These are phyloP conservation scores for Dasysyrphus albostriatus DNA, from an alignment of 2,888 invertebrate genomes.

Conservation along the genomic window DNA sequence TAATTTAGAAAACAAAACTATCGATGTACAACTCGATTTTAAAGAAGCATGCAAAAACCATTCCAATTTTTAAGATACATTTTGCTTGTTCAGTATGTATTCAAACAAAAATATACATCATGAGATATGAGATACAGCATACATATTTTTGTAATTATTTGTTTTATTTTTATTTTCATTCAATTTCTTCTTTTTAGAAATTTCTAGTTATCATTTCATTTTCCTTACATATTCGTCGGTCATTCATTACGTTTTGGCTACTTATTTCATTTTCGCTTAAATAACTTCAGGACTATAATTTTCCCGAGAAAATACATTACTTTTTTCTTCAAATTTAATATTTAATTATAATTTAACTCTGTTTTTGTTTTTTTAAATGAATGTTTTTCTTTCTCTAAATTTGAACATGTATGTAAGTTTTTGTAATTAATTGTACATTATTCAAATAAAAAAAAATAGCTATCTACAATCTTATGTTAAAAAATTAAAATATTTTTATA, in stretches of 20 bases:
- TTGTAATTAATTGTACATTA: constrained; percentile 63
- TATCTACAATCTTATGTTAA: constrained; percentile 71
- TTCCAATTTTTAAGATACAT: neutral
- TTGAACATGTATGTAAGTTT: constrained; percentile 49
- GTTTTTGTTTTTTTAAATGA: constrained; percentile 42
- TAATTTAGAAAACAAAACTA: neutral
- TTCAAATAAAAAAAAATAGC: constrained; percentile 53
- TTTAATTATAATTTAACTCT: constrained; percentile 45
- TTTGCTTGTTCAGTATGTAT: neutral
- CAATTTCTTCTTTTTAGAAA: constrained; percentile 48
- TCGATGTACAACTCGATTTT: neutral
- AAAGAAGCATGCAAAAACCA: neutral
- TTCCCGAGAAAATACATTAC: constrained; percentile 20
- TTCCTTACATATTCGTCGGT: constrained; percentile 26
- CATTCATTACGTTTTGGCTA: constrained; percentile 62
- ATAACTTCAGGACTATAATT: constrained; percentile 44
- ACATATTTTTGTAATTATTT: constrained; percentile 11
- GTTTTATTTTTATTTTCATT: constrained; percentile 43
- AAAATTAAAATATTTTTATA: constrained; percentile 42
- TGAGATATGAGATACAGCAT: neutral
- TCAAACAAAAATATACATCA: constrained; percentile 13
- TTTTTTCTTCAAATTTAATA: constrained; percentile 18
- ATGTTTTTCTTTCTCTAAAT: constrained; percentile 26
- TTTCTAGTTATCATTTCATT: constrained; percentile 42
- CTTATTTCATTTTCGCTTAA: constrained; percentile 35